Base-by-base conservation (phyloP, 2,888 invertebrate genomes). In the Criorhina ranunculi region DNA sequence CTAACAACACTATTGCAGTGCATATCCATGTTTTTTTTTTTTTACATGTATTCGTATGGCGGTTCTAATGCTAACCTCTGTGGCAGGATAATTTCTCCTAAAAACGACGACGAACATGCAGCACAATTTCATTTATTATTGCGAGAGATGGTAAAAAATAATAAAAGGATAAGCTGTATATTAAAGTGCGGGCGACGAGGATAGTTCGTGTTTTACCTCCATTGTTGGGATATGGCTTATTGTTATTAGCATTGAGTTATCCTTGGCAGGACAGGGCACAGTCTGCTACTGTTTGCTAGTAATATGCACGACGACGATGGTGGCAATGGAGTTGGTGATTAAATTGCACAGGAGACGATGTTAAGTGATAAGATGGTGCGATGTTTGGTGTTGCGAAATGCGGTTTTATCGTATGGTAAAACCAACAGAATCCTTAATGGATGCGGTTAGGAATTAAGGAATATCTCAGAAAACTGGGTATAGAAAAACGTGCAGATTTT, bases 101-200 rank as follows among this genome's bases (percentile, higher is more conserved):
- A 66, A 76, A 37, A 46, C 59, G 9, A 59, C 44, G 37, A 55
- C 49, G 6, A 44, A 37, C 44, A 46, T 46, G 24, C 44, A 66
- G 29, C 19, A 60, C 29, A 69, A 53, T 60, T 60, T 55, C 37
- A 55, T 70, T 55, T 66, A 37, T 19, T 70, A 55, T 70, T 62
- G 19, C 53, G 24, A 24, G 24, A 24, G 12, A 59, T 55, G 60
- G 31, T 57, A 24, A 4, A n/a, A 79, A 70, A 79, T 72, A 79
- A 66, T 79, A 79, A 78, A 59, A 29, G 78, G 79, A 79, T 79
- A 49, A 72, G 62, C 49, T 42, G 51, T n/a, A 70, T 79, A 72
- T 66, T 79, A 64, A 72, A 70, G 49, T 72, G 62, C 64, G 15
- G 19, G 40, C 57, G 70, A 79, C 49, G 62, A 53, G 40, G 33